Evolutionary conservation across 2,888 invertebrate genomes (phyloP), one percentile per base, ranked within the genome.

Genomic region (Baronia brevicornis): DNA sequence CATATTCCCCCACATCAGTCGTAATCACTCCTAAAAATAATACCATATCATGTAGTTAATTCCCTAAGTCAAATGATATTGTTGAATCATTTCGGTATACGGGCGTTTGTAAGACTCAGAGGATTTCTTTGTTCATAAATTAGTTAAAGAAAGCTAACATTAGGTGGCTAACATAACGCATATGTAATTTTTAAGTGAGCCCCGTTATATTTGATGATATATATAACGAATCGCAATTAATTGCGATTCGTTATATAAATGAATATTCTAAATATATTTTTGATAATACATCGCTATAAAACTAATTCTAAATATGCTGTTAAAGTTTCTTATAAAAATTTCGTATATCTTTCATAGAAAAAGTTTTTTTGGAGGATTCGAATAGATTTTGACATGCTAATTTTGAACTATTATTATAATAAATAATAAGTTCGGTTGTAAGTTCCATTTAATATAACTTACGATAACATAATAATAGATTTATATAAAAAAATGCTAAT

Each of bases 1-100:
- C 26, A 21, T 35, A 27, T n/a, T n/a, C 18, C 15, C 13, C 29
- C 12, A 13, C 32, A 11, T 5, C 10, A 12, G 11, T 24, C 27
- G 26, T 35, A 11, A 27, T 38, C 36, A 7, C 35, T 34, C 41
- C 26, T 11, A n/a, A 7, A 23, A 7, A 28, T 13, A 43, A 43
- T 48, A 47, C 46, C 49, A 51, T 42, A 40, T 38, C 36, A 41
- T 48, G 55, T 46, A 55, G 49, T 54, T 54, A 55, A 62, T 60
- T 60, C 72, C 61, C 66, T 38, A 33, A 63, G 66, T 57, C 60
- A 44, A 43, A 51, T 61, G 62, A 67, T 66, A 62, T 62, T 54
- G 59, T 54, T 48, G 44, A 60, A 66, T 60, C 67, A 69, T 75
- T 74, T 71, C 65, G 46, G 55, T 62, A 55, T 60, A 60, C 52